Conservation (phyloP, 2,113 vertebrate species). For the Arothron firmamentum region DNA sequence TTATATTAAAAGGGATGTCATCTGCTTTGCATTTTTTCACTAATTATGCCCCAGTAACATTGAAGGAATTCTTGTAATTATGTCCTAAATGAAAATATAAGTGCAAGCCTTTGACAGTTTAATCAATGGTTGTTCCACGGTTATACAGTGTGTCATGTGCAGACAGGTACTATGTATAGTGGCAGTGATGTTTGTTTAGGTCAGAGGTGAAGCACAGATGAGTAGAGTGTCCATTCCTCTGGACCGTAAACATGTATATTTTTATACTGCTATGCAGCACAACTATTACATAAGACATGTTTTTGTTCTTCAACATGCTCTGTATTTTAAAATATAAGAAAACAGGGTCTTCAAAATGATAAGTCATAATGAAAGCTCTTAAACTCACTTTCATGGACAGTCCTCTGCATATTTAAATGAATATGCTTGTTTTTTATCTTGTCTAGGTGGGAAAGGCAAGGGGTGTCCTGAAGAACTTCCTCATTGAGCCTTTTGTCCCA, state of each 20-base stretch:
- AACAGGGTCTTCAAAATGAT: neutral
- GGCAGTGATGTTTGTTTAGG: conserved; percentile 34
- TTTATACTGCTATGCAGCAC: neutral
- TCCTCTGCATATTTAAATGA: neutral
- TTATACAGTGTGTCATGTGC: neutral
- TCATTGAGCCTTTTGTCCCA: conserved; percentile 93
- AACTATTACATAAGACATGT: neutral
- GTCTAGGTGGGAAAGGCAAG: conserved; percentile 87
- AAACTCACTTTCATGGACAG: neutral
- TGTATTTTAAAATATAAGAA: neutral
- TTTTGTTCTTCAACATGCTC: no score
- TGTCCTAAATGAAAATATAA: no score
- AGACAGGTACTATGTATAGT: neutral
- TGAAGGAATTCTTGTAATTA: no score
- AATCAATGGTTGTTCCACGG: neutral
- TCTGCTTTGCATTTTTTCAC: no score
- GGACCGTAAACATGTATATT: conserved; percentile 4
- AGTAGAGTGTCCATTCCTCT: conserved; percentile 47
- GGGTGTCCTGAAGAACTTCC: conserved; percentile 92
- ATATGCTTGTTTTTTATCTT: conserved; percentile 35
- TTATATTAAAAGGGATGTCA: neutral
- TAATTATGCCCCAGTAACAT: no score
- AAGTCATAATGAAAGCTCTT: neutral
- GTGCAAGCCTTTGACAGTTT: no score
- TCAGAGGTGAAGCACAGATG: conserved; percentile 36